Conservation (phyloP, 1,140 invertebrate genomes). For the Phortica variegata region DNA sequence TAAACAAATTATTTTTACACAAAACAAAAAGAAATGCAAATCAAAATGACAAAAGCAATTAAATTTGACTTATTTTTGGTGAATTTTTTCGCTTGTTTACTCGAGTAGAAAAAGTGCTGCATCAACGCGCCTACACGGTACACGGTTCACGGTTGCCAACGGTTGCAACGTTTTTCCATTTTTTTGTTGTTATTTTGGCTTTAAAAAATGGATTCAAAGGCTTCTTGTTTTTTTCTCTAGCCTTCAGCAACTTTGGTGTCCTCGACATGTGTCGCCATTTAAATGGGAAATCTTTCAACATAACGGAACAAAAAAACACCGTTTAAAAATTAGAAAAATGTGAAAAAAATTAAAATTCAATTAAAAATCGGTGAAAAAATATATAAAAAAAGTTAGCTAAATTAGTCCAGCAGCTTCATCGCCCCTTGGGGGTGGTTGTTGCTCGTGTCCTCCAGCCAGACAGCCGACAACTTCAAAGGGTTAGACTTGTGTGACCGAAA, state of each 20-base stretch:
- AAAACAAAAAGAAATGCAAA: conserved; percentile 46
- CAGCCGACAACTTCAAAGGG: conserved; percentile 35
- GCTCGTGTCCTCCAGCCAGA: too few relatives aligned
- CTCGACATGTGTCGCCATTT: conserved; percentile 53
- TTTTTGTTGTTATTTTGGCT: neutral
- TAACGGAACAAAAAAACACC: too few relatives aligned
- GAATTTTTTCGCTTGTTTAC: too few relatives aligned
- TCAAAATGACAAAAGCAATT: conserved; percentile 55
- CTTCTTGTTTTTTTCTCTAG: conserved; percentile 47
- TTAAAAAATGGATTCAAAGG: conserved; percentile 20
- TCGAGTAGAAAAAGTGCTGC: conserved; percentile 57
- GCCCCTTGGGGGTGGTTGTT: conserved; percentile 20
- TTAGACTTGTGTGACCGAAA: conserved; percentile 30
- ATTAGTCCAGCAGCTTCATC: conserved; percentile 19
- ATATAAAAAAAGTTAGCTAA: conserved; percentile 45
- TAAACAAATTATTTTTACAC: conserved; percentile 35
- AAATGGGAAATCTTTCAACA: conserved; percentile 28
- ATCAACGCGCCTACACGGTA: conserved; percentile 27
- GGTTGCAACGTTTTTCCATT: conserved; percentile 25
- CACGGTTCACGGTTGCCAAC: conserved; percentile 25
- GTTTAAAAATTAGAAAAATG: neutral
- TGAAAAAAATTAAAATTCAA: conserved; percentile 45
- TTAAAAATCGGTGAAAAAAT: conserved; percentile 38
- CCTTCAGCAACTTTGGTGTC: too few relatives aligned
- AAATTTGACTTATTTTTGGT: conserved; percentile 54